Base-by-base conservation (phyloP, 2,888 invertebrate species). In the Luffia ferchaultella region DNA sequence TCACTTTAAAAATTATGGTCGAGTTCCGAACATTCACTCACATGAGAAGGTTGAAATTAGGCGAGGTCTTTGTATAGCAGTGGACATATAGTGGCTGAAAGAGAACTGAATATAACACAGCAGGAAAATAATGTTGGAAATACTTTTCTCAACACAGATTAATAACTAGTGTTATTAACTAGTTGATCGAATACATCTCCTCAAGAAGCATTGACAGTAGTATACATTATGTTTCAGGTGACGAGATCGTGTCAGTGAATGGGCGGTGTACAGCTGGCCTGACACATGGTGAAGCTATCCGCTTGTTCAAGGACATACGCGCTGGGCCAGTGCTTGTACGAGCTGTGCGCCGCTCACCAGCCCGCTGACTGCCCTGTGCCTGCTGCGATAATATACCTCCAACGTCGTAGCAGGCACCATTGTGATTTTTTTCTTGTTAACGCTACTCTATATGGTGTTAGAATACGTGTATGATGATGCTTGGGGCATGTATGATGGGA, bases 191-290 rank as follows among this genome's bases (percentile, higher is more conserved):
- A n/a, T n/a, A n/a, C n/a, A n/a, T n/a, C n/a, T n/a, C n/a, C n/a
- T n/a, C n/a, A n/a, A n/a, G n/a, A n/a, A 3, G 30, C 30, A 30
- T 30, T 30, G 12, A 30, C 30, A 30, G 12, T 30, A 30, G 3
- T 30, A 30, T 30, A 7, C 3, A 30, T 30, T 7, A 30, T 12
- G 5, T 49, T 49, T 20, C 76, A 91, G 93, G 93, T 64, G 93
- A 93, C 74, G 91, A 93, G 80, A 90, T 93, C 63, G 72, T 93
- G 58, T 90, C 92, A 52, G 90, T 93, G 53, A 93, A 93, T 73
- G 90, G 92, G n/a, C 88, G 90, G 61, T 85, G 89, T 17, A 87
- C 93, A 51, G 90, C 91, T 54, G 92, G 92, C 1, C 82, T 91
- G 66, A 92, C 91, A 0, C 91, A 93, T 67, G 89, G 90, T 48